Conservation (phyloP, 2,113 vertebrate species). For the Neogale vison region DNA sequence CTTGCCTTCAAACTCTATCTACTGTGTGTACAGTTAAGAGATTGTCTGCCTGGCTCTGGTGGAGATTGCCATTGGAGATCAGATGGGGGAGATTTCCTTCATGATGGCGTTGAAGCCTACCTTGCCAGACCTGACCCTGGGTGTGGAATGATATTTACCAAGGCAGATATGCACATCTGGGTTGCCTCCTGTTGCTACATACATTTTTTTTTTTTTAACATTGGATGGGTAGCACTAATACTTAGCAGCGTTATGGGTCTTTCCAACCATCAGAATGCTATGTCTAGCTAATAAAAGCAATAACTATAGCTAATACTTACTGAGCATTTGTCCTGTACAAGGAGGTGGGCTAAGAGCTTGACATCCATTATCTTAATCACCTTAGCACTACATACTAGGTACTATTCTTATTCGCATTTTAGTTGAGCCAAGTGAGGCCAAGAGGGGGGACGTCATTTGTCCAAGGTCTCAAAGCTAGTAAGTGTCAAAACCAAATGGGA, state of each 20-base stretch:
- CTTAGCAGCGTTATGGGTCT: background rate
- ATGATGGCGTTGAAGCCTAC: background rate
- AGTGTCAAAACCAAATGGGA: background rate
- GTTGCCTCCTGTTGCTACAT: background rate
- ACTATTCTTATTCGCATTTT: no score
- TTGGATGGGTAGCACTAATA: background rate
- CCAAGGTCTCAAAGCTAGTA: background rate
- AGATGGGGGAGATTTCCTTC: background rate
- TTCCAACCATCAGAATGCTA: background rate
- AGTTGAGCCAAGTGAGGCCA: background rate
- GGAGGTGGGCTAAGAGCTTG: background rate
- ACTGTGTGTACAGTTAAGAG: constrained; percentile 20
- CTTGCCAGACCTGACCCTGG: background rate
- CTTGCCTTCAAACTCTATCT: background rate
- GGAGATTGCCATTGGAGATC: background rate
- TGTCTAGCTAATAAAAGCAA: background rate
- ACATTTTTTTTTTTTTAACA: background rate
- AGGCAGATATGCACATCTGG: background rate
- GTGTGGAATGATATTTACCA: background rate
- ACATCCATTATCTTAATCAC: background rate
- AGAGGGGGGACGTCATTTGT: background rate
- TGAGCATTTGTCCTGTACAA: background rate
- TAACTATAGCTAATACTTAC: background rate
- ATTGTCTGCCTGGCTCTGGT: background rate
- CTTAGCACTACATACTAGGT: no score